Percentiles rank a stretch among this genome's conserved stretches.
phyloP scores from a whole-genome alignment of 1,140 invertebrate genomes.

The Camponotus floridanus region DNA sequence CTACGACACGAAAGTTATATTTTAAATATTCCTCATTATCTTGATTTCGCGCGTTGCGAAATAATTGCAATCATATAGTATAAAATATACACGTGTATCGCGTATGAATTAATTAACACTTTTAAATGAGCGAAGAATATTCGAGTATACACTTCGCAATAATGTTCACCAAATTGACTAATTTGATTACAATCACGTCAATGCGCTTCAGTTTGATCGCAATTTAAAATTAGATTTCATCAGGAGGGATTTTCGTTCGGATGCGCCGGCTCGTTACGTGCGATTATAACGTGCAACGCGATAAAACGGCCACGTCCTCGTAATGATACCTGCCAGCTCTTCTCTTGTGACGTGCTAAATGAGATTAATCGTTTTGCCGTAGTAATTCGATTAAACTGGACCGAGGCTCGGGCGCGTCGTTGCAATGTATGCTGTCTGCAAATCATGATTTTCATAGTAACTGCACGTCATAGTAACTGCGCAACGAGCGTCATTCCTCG shows the following conservation, averaged over 20 bases:
- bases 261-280: not conserved
- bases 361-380: slow-evolving; percentile 69
- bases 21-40: too few species aligned
- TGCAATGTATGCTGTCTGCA: slow-evolving; percentile 62
- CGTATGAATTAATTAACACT: slow-evolving; percentile 30
- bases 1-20: too few species aligned
- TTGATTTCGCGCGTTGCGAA: not conserved
- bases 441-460: slow-evolving; percentile 71
- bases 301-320: slow-evolving; percentile 50
- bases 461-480: slow-evolving; percentile 24
- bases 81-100: not conserved
- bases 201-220: slow-evolving; percentile 22
- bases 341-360: slow-evolving; percentile 39
- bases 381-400: slow-evolving; percentile 68
- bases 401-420: slow-evolving; percentile 7
- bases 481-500: slow-evolving; percentile 47
- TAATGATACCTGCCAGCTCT: slow-evolving; percentile 18
- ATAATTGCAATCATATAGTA: not conserved
- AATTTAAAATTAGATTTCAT: slow-evolving; percentile 46
- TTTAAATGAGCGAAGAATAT: not conserved
- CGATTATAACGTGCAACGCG: slow-evolving; percentile 28
- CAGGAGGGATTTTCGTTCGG: slow-evolving; percentile 22
- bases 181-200: slow-evolving; percentile 5
- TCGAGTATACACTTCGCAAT: not conserved
- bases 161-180: slow-evolving; percentile 17